These are phyloP conservation scores for Desoria tigrina DNA, from an alignment of 2,888 invertebrate species.

Conservation along the genomic window DNA sequence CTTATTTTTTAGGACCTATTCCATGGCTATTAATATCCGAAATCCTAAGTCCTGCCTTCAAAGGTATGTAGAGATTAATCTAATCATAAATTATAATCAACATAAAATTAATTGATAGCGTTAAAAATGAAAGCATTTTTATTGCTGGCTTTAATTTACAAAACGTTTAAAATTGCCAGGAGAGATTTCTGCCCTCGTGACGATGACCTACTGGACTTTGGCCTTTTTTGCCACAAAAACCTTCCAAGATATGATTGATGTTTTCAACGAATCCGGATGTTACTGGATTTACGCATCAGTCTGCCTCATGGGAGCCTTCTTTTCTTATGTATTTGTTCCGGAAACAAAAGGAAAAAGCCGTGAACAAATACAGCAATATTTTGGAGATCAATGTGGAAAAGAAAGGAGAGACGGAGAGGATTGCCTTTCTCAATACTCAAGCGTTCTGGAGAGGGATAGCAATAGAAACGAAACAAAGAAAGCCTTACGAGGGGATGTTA, in stretches of 20 bases:
- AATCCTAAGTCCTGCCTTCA: slow-evolving; percentile 71
- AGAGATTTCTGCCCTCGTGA: slow-evolving; percentile 71
- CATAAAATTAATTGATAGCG: background rate
- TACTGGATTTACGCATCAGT: slow-evolving; percentile 45
- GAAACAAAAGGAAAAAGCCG: slow-evolving; percentile 80
- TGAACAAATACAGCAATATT: slow-evolving; percentile 65
- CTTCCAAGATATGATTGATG: slow-evolving; percentile 55
- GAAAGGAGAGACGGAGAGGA: no score
- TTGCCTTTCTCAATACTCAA: no score
- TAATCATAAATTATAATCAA: background rate
- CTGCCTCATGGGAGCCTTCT: slow-evolving; percentile 33
- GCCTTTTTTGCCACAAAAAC: slow-evolving; percentile 63
- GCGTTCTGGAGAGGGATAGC: no score
- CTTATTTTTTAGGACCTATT: slow-evolving; percentile 68
- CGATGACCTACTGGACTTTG: slow-evolving; percentile 73
- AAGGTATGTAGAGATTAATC: slow-evolving; percentile 60
- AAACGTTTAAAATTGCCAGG: slow-evolving; percentile 51
- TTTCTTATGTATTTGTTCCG: slow-evolving; percentile 64
- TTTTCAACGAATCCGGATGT: slow-evolving; percentile 13
- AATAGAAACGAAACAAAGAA: no score
- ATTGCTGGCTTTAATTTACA: slow-evolving; percentile 27
- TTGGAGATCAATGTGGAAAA: background rate
- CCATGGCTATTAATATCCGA: slow-evolving; percentile 72
- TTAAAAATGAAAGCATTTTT: slow-evolving; percentile 5
- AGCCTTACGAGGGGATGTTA: no score